These are phyloP conservation scores for Enteromius thamalakanensis DNA, from an alignment of 2,797 vertebrate genomes.

Conservation along the genomic window DNA sequence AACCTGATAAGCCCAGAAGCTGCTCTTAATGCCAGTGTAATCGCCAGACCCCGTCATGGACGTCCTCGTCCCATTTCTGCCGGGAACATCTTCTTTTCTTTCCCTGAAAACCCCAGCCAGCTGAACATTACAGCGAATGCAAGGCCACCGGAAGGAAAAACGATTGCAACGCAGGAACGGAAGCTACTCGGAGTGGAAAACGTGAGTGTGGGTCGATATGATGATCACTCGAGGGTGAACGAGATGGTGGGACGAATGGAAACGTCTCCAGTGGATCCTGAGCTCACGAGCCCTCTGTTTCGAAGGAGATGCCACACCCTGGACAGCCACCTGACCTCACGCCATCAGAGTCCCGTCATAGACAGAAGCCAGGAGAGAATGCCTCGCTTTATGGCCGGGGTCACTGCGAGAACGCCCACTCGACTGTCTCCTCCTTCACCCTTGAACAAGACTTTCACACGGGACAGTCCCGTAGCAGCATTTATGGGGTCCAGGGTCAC, in stretches of 20 bases:
- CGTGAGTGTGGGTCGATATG: conserved; percentile 47
- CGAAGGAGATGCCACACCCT: conserved; percentile 78
- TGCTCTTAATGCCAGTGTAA: conserved; percentile 79
- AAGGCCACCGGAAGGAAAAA: conserved; percentile 54
- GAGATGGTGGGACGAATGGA: conserved; percentile 53
- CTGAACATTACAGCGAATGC: conserved; percentile 74
- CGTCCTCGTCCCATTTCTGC: conserved; percentile 85
- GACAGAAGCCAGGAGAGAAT: conserved; percentile 76
- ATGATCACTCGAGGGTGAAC: conserved; percentile 59
- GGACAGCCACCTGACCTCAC: conserved; percentile 69
- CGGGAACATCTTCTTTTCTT: conserved; percentile 88
- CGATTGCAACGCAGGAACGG: conserved; percentile 37
- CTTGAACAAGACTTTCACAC: conserved; percentile 81
- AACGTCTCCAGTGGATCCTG: conserved; percentile 54
- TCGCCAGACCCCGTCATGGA: conserved; percentile 81
- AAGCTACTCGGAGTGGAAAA: conserved; percentile 43
- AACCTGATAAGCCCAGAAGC: conserved; percentile 81
- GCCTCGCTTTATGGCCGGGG: conserved; percentile 80
- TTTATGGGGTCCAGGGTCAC: conserved; percentile 70
- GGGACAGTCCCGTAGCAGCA: conserved; percentile 78
- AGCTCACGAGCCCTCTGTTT: conserved; percentile 65
- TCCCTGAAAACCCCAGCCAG: conserved; percentile 82
- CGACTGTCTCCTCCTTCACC: conserved; percentile 65
- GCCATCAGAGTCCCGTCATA: conserved; percentile 56
- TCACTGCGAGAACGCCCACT: conserved; percentile 62